These are phyloP conservation scores for Theristus sp. DNA, from an alignment of 2,888 invertebrate genomes.

Conservation along the genomic window DNA sequence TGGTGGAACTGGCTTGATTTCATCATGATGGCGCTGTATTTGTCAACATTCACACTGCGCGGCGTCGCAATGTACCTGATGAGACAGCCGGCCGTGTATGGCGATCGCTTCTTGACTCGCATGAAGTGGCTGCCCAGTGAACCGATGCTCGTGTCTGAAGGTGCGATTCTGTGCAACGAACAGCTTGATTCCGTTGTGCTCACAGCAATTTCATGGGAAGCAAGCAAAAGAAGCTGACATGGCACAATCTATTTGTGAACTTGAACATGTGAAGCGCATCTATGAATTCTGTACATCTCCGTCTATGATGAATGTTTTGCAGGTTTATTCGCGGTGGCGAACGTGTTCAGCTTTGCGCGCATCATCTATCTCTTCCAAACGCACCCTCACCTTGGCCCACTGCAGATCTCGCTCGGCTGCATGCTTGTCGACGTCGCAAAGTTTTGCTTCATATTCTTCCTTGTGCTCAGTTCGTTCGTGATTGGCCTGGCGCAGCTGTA, in stretches of 20 bases:
- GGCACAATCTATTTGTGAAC: no score
- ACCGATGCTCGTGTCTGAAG: constrained; percentile 39
- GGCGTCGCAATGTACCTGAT: constrained; percentile 29
- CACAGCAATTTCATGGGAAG: no score
- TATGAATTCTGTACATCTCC: no score
- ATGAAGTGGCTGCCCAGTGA: constrained; percentile 37
- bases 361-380: constrained; percentile 41
- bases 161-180: no score
- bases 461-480: constrained; percentile 36
- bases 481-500: constrained; percentile 37
- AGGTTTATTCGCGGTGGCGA: constrained; percentile 40
- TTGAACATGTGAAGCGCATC: no score
- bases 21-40: constrained; percentile 40
- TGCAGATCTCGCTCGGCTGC: constrained; percentile 37
- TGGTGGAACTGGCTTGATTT: constrained; percentile 44
- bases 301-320: no score
- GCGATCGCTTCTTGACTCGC: constrained; percentile 20
- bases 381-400: constrained; percentile 39
- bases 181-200: constrained; percentile 6
- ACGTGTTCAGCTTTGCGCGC: constrained; percentile 40
- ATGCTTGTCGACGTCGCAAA: constrained; percentile 42
- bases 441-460: constrained; percentile 37
- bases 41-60: constrained; percentile 38
- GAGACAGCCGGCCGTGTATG: constrained; percentile 26
- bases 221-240: no score